These are phyloP conservation scores for Sebastes hubbsi DNA, from an alignment of 2,797 vertebrate genomes.

Conservation along the genomic window DNA sequence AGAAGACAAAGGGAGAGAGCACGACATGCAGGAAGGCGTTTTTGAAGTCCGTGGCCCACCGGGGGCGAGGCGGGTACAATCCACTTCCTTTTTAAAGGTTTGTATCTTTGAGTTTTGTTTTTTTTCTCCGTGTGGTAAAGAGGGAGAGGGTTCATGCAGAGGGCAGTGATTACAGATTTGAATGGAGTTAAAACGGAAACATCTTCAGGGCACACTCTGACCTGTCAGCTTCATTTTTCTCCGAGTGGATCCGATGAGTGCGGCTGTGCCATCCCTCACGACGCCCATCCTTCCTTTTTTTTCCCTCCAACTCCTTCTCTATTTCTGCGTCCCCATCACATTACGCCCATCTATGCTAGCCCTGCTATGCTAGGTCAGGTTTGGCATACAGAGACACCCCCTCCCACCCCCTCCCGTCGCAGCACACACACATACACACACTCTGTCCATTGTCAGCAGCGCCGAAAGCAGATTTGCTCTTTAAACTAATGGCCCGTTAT, in stretches of 20 bases:
- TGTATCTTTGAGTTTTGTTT: neutral
- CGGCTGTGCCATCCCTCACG: slow-evolving; percentile 11
- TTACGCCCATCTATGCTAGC: slow-evolving; percentile 17
- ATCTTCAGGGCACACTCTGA: slow-evolving; percentile 90
- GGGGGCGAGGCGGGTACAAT: slow-evolving; percentile 2
- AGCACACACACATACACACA: slow-evolving; percentile 24
- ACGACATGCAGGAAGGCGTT: neutral
- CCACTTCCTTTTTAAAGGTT: slow-evolving; percentile 17
- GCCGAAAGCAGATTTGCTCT: slow-evolving; percentile 89
- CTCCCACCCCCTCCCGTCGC: neutral
- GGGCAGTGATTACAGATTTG: slow-evolving; percentile 91
- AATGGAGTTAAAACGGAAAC: slow-evolving; percentile 88
- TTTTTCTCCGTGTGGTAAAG: neutral
- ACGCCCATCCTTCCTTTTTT: slow-evolving; percentile 14
- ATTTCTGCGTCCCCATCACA: slow-evolving; percentile 20
- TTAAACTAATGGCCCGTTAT: slow-evolving; percentile 93
- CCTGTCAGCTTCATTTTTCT: slow-evolving; percentile 88
- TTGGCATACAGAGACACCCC: slow-evolving; percentile 46
- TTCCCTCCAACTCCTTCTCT: slow-evolving; percentile 19
- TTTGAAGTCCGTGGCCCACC: neutral
- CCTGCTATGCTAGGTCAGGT: slow-evolving; percentile 69
- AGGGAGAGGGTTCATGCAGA: slow-evolving; percentile 85
- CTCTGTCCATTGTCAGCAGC: slow-evolving; percentile 84
- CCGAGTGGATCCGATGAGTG: slow-evolving; percentile 83
- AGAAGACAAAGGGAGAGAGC: neutral